Evolutionary conservation across 2,797 vertebrate species (phyloP), one percentile per base, ranked within the genome.

Genomic region (Denticeps clupeoides): DNA sequence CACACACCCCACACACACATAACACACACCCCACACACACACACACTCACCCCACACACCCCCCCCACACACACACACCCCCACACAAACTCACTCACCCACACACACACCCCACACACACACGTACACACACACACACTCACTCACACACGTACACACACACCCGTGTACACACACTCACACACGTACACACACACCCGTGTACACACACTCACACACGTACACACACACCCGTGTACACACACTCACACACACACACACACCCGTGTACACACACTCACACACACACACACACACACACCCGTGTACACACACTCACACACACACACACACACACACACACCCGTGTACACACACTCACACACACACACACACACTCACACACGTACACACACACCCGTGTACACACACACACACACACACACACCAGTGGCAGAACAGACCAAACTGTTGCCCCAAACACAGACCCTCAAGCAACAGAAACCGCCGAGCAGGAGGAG

Each of bases 1-100:
- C 24, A 44, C 23, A 23, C 11, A 47, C 42, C 55, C 53, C 50
- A 53, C 42, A 45, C 9, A 22, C 3, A 3, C 28, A 29, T 27
- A 45, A 43, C 28, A 13, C 29, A 48, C 23, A 19, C 18, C 35
- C 28, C 7, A 7, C 16, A 54, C 13, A 41, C 33, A 23, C 5
- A 32, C 13, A n/a, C 18, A n/a, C 45, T 27, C 45, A 55, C n/a
- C n/a, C n/a, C n/a, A n/a, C n/a, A n/a, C n/a, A n/a, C n/a, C n/a
- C n/a, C 31, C 11, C 37, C 28, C 16, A 4, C 11, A 21, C 27
- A 37, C 18, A 6, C 27, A 16, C 19, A 31, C 28, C 7, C 7
- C 16, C 11, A 13, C 29, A 13, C 11, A 29, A 10, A 12, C 10
- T 31, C n/a, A 54, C 13, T 47, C 37, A 26, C 7, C 35, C 28